phyloP scores from a whole-genome alignment of 2,113 vertebrate species.

The Nothoprocta perdicaria region DNA sequence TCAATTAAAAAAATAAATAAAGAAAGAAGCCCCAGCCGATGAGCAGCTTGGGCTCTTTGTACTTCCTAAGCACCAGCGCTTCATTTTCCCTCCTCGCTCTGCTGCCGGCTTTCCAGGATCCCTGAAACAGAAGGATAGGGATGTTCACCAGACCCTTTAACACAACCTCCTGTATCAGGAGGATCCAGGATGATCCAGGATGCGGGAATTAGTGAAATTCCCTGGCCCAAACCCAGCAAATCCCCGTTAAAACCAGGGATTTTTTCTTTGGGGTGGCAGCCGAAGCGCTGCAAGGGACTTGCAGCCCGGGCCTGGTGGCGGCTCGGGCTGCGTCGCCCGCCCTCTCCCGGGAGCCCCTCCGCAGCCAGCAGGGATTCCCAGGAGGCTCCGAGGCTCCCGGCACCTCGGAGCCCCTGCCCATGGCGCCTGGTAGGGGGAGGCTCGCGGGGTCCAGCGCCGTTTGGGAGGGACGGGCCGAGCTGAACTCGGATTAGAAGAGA shows the following conservation, averaged over 20 bases:
- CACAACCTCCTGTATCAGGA: constrained; percentile 42
- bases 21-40: background rate
- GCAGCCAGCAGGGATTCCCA: background rate
- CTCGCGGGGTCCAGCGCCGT: background rate
- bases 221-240: constrained; percentile 53
- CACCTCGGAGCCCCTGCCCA: background rate
- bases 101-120: constrained; percentile 19
- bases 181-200: background rate
- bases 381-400: background rate
- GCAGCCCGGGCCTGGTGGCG: constrained; percentile 51
- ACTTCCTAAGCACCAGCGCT: constrained; percentile 1
- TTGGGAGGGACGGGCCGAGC: background rate
- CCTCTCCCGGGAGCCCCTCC: background rate
- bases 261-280: constrained; percentile 65
- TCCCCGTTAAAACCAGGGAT: constrained; percentile 54
- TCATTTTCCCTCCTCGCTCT: background rate
- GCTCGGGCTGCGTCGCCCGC: constrained; percentile 44
- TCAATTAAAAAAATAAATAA: constrained; percentile 23
- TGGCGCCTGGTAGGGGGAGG: background rate
- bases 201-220: constrained; percentile 67
- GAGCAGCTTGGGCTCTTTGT: constrained; percentile 31
- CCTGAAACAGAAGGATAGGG: constrained; percentile 40
- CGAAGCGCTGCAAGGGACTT: constrained; percentile 67
- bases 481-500: no score
- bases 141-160: constrained; percentile 41